A percentile compares a stretch with the other conserved stretches of the same genome.
Conservation (phyloP, 2,113 vertebrate genomes). For the Montifringilla adamsi region DNA sequence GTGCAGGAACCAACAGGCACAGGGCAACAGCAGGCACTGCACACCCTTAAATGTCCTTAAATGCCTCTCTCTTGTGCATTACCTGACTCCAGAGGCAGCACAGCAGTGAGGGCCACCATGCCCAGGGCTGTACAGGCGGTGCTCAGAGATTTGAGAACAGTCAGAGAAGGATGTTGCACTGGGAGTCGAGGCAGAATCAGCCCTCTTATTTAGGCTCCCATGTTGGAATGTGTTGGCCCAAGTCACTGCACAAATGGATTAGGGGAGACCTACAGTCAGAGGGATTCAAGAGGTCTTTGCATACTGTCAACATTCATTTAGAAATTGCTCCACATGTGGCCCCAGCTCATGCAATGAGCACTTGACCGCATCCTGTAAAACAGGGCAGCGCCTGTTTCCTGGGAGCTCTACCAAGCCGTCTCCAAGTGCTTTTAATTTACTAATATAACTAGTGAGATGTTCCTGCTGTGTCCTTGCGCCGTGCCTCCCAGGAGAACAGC, state of each 20-base stretch:
- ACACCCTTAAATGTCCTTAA: background rate
- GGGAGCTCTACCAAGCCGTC: constrained; percentile 6
- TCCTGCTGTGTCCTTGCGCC: background rate
- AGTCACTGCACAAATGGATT: background rate
- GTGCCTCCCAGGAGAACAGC: background rate
- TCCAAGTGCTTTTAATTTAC: constrained; percentile 51
- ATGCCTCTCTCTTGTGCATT: background rate
- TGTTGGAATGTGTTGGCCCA: background rate
- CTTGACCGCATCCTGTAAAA: constrained; percentile 32
- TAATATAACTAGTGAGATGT: constrained; percentile 28
- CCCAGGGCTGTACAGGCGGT: background rate
- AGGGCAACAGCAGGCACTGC: background rate
- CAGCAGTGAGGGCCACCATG: rapidly evolving
- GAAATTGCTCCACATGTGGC: background rate
- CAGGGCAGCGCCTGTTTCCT: background rate
- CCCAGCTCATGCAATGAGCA: background rate
- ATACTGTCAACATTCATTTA: constrained; percentile 8
- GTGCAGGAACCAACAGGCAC: background rate
- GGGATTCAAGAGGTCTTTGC: background rate
- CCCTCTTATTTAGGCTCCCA: background rate
- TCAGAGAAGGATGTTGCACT: background rate
- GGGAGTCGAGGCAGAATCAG: background rate
- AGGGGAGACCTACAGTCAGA: background rate
- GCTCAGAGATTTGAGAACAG: background rate
- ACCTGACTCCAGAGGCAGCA: background rate